phyloP scores from a whole-genome alignment of 2,113 vertebrate species.

The Rhabdornis inornatus region DNA sequence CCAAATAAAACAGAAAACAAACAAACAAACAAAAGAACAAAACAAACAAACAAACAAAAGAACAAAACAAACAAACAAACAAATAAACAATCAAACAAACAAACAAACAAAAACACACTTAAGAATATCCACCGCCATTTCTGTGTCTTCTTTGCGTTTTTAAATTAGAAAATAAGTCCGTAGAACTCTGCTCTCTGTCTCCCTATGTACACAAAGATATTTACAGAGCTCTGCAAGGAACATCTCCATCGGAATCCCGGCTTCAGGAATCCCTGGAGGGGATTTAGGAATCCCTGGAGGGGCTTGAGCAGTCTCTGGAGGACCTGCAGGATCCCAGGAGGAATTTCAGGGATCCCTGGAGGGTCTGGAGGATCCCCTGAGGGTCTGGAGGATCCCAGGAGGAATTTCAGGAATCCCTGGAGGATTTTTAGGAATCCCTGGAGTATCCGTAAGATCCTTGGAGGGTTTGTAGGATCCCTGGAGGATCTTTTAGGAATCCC shows the following conservation, averaged over 20 bases:
- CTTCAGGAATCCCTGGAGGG: background rate
- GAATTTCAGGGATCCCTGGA: background rate
- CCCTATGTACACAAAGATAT: constrained; percentile 75
- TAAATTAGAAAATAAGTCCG: constrained; percentile 83
- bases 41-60: background rate
- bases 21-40: no score
- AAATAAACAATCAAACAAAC: no score
- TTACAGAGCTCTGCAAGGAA: constrained; percentile 72
- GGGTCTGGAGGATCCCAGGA: background rate
- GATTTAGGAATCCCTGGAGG: background rate
- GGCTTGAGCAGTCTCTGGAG: background rate
- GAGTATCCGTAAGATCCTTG: no score
- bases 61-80: no score
- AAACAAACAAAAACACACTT: background rate
- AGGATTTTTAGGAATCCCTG: background rate
- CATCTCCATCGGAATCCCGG: constrained; percentile 48
- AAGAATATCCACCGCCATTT: background rate
- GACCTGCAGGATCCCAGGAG: background rate
- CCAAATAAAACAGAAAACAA: background rate
- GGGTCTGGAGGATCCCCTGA: no score
- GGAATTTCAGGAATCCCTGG: no score
- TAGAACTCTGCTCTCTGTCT: constrained; percentile 65
- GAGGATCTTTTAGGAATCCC: no score
- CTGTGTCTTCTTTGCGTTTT: constrained; percentile 49
- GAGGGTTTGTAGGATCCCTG: background rate